phyloP scores from a whole-genome alignment of 2,888 invertebrate genomes.

The Orchestes rusci region DNA sequence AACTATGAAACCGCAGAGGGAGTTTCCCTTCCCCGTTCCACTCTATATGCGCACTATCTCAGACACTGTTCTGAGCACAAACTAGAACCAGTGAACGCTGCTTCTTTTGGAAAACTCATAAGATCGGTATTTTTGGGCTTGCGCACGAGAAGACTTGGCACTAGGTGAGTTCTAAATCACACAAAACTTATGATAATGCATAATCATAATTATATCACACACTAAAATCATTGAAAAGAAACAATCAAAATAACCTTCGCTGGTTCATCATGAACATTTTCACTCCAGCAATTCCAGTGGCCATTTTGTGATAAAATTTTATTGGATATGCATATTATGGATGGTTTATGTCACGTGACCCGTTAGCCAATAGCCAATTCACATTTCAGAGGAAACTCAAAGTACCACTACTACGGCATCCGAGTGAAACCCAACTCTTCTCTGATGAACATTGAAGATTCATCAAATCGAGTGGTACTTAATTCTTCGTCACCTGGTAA shows the following conservation, averaged over 20 bases:
- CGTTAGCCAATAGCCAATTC: too few relatives aligned
- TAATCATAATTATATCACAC: too few relatives aligned
- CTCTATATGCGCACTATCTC: conserved; percentile 94
- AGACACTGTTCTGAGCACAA: conserved; percentile 90
- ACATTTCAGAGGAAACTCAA: conserved; percentile 90
- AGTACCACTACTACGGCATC: conserved; percentile 99
- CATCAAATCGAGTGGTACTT: conserved; percentile 35
- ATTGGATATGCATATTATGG: too few relatives aligned
- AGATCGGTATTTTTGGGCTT: conserved; percentile 96
- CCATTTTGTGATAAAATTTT: too few relatives aligned
- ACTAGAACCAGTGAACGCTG: conserved; percentile 97
- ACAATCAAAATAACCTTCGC: too few relatives aligned
- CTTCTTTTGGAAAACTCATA: conserved; percentile 98
- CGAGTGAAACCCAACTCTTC: conserved; percentile 85
- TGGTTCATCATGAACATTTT: too few relatives aligned
- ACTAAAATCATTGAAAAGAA: too few relatives aligned
- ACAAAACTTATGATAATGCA: too few relatives aligned
- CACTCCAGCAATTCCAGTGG: too few relatives aligned
- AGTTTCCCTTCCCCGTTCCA: conserved; percentile 69
- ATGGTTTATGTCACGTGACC: too few relatives aligned
- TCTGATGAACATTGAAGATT: conserved; percentile 52
- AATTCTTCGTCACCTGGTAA: conserved; percentile 36
- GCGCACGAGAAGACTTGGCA: conserved; percentile 89
- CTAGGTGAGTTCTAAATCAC: conserved; percentile 51
- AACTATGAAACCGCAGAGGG: conserved; percentile 98